A percentile compares a stretch with the other conserved stretches of the same genome.
phyloP scores from a whole-genome alignment of 1,140 invertebrate genomes.

The Ditylenchus dipsaci region DNA sequence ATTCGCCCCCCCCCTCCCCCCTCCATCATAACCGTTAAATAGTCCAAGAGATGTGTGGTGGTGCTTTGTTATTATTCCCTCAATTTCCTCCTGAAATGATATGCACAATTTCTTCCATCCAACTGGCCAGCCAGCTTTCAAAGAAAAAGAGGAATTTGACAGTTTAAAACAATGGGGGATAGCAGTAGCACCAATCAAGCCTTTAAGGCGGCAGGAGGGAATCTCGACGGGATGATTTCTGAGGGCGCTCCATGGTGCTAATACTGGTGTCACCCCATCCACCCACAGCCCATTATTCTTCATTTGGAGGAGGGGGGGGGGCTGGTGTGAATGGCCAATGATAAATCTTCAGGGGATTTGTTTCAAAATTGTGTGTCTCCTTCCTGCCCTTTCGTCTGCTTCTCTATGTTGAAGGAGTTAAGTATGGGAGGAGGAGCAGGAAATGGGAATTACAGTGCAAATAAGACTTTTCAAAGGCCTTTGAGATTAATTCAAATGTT shows the following conservation, averaged over 20 bases:
- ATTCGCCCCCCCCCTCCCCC: not conserved
- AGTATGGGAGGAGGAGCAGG: too few relatives aligned
- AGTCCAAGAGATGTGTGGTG: not conserved
- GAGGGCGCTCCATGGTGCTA: not conserved
- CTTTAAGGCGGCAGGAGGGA: not conserved
- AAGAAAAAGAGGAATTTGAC: not conserved
- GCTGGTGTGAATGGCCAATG: not conserved
- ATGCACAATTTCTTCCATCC: not conserved
- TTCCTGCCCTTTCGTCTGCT: too few relatives aligned
- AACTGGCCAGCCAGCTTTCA: not conserved
- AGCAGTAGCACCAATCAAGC: not conserved
- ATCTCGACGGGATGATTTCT: not conserved
- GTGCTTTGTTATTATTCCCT: not conserved
- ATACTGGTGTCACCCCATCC: not conserved
- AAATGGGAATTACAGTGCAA: too few relatives aligned
- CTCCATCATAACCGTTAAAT: not conserved
- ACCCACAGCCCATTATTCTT: constrained; percentile 6
- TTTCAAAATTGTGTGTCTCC: not conserved
- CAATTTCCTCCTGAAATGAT: not conserved
- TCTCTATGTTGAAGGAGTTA: too few relatives aligned
- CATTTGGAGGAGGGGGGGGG: not conserved
- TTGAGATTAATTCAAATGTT: too few relatives aligned
- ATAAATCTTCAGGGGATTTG: constrained; percentile 2
- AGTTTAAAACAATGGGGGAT: too few relatives aligned
- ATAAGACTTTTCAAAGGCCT: too few relatives aligned